Evolutionary conservation across 2,113 vertebrate genomes (phyloP).

Genomic region (Tonatia bakeri): DNA sequence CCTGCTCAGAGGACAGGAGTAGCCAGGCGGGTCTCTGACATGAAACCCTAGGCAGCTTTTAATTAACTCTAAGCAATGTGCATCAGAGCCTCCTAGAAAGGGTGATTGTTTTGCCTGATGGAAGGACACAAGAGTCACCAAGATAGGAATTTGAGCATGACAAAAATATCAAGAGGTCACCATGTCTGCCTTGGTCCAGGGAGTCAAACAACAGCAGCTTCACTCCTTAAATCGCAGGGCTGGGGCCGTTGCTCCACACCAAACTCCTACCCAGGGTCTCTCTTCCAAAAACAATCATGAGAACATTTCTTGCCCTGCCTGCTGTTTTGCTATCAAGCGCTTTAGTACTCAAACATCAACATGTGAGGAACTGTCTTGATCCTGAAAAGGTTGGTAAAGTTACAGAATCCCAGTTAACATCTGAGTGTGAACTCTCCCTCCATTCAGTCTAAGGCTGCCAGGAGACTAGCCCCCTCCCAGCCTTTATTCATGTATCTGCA

Average conservation of each 20-base stretch:
- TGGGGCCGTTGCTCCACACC: neutral
- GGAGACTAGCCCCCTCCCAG: neutral
- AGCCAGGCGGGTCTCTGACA: neutral
- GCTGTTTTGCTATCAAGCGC: neutral
- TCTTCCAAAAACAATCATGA: neutral
- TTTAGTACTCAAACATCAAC: neutral
- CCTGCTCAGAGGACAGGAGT: neutral
- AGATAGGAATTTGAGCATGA: constrained; percentile 36
- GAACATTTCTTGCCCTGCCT: neutral
- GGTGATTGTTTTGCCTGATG: neutral
- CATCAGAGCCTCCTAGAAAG: neutral
- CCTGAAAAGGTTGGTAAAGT: neutral
- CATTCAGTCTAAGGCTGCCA: neutral
- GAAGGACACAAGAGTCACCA: constrained; percentile 30
- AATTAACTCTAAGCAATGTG: constrained; percentile 42
- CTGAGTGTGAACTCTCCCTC: neutral
- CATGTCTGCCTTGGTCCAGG: neutral
- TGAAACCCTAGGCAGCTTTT: constrained; percentile 1
- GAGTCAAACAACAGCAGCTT: neutral
- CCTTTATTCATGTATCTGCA: neutral
- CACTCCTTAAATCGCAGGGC: neutral
- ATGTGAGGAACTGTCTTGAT: neutral
- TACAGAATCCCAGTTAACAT: neutral
- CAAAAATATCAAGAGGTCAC: constrained; percentile 3
- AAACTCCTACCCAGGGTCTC: neutral